Percentiles rank a stretch among this genome's conserved stretches.
Evolutionary conservation across 2,113 vertebrate genomes (phyloP).

Genomic region (Paramormyrops kingsleyae): DNA sequence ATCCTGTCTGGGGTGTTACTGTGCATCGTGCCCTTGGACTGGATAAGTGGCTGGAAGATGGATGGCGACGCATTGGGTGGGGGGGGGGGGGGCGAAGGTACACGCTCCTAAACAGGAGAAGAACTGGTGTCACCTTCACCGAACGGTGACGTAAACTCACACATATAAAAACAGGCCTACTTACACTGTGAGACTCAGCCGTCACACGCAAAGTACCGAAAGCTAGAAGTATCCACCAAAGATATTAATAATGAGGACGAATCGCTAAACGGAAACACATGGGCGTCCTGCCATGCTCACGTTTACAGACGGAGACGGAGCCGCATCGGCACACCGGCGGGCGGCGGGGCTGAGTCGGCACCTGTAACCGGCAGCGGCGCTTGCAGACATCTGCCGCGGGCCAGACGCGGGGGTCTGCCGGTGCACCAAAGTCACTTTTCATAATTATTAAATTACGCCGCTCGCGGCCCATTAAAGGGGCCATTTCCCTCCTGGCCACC

Average conservation of each 20-base stretch:
- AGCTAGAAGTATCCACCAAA: neutral
- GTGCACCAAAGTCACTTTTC: constrained; percentile 64
- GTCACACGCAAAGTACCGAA: neutral
- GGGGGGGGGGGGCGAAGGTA: neutral
- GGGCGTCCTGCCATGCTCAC: too few species aligned
- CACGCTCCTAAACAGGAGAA: neutral
- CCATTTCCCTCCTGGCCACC: constrained; percentile 73
- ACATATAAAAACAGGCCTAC: neutral
- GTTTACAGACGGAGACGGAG: neutral
- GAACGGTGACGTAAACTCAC: neutral
- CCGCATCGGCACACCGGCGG: neutral
- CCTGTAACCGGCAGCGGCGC: constrained; percentile 5
- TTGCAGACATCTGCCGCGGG: constrained; percentile 2
- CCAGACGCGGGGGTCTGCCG: neutral
- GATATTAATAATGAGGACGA: neutral
- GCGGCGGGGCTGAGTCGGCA: neutral
- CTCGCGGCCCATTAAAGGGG: constrained; percentile 64
- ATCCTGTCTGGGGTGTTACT: neutral
- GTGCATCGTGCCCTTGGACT: neutral
- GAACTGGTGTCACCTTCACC: neutral
- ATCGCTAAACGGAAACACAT: neutral
- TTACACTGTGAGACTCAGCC: neutral
- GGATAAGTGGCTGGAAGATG: neutral
- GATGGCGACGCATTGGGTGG: neutral
- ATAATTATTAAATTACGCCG: constrained; percentile 74